Evolutionary conservation across 2,113 vertebrate species (phyloP).

Genomic region (Chascanopsetta lugubris): DNA sequence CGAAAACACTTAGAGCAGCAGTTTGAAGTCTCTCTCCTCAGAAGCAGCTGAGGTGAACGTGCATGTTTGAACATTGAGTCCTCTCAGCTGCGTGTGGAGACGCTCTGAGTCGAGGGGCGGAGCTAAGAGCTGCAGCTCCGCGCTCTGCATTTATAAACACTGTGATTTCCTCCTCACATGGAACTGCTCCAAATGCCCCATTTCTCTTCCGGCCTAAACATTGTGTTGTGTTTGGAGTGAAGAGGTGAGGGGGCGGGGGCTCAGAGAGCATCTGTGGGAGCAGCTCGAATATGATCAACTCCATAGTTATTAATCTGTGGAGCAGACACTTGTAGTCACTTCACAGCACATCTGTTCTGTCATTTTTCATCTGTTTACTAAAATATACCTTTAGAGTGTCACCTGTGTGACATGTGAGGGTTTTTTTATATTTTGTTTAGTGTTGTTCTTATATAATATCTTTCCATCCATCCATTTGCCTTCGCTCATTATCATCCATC

Average conservation of each 20-base stretch:
- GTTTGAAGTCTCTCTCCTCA: not conserved
- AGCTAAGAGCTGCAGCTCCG: not conserved
- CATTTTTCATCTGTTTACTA: no score
- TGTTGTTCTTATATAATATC: no score
- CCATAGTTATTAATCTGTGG: constrained; percentile 66
- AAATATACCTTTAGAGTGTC: no score
- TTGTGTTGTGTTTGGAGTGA: constrained; percentile 57
- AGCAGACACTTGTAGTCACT: constrained; percentile 58
- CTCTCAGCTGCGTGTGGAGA: constrained; percentile 12
- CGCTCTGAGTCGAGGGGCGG: constrained; percentile 6
- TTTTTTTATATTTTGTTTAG: no score
- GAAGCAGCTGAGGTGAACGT: not conserved
- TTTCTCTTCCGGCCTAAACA: constrained; percentile 49
- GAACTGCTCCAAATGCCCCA: constrained; percentile 40
- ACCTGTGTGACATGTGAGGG: no score
- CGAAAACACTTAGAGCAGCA: not conserved
- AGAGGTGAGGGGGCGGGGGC: constrained; percentile 47
- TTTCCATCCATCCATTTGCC: no score
- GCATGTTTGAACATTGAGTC: not conserved
- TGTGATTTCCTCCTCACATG: constrained; percentile 47
- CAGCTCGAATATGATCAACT: constrained; percentile 59
- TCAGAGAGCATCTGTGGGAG: constrained; percentile 16
- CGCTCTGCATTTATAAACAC: constrained; percentile 45
- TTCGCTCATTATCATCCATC: no score
- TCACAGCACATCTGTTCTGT: no score